A percentile compares a stretch with the other conserved stretches of the same genome.
phyloP scores from a whole-genome alignment of 2,888 invertebrate genomes.

The Papilio gigon region DNA sequence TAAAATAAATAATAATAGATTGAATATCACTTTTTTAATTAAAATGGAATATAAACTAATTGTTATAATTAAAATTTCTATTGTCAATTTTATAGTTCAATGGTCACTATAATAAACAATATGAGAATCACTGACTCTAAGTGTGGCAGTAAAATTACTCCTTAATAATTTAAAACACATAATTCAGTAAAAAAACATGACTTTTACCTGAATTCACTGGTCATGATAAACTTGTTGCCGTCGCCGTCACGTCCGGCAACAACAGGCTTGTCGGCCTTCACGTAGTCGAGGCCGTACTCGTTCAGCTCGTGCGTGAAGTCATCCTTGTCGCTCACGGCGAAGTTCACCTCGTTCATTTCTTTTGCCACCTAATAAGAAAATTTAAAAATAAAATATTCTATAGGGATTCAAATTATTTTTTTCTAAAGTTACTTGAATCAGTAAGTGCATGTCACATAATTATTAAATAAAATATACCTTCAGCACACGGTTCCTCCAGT shows the following conservation, averaged over 20 bases:
- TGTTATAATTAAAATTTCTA: too few relatives aligned
- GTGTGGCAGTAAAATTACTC: too few relatives aligned
- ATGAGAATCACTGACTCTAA: too few relatives aligned
- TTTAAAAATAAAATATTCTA: neutral
- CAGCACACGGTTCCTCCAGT: constrained; percentile 98
- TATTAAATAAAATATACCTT: constrained; percentile 81
- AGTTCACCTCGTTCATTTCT: constrained; percentile 86
- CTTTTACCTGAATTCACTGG: constrained; percentile 92
- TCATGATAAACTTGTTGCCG: constrained; percentile 94
- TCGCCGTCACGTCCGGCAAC: constrained; percentile 91
- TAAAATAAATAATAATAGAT: constrained; percentile 58
- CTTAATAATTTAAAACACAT: too few relatives aligned
- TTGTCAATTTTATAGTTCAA: too few relatives aligned
- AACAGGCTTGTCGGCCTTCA: constrained; percentile 93
- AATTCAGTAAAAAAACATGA: constrained; percentile 41
- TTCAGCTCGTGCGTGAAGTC: constrained; percentile 97
- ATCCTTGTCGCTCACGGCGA: constrained; percentile 95
- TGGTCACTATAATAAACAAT: too few relatives aligned
- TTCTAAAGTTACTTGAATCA: neutral
- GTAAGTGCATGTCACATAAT: neutral
- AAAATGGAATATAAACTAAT: too few relatives aligned
- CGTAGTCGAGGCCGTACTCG: constrained; percentile 95
- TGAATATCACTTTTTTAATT: neutral
- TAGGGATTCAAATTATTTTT: neutral
- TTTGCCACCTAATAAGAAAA: constrained; percentile 84